A percentile compares a stretch with the other conserved stretches of the same genome.
Conservation (phyloP, 2,888 invertebrate genomes). For the Lasioglossum vierecki region DNA sequence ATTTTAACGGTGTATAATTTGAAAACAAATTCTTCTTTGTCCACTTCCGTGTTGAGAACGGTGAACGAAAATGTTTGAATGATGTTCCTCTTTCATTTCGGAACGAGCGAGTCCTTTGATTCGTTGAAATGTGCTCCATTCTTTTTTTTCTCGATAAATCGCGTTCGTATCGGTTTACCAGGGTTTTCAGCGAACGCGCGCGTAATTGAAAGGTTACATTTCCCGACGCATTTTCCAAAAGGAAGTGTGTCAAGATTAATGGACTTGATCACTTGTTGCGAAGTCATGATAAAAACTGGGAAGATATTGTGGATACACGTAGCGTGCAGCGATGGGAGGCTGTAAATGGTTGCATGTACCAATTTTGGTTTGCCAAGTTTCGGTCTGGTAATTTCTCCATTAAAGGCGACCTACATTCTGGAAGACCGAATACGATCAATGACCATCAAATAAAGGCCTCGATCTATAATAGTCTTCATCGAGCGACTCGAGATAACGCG, state of each 20-base stretch:
- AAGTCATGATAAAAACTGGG: neutral
- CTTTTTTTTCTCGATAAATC: neutral
- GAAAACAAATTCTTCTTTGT: neutral
- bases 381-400: neutral
- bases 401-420: constrained; percentile 5
- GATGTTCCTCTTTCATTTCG: neutral
- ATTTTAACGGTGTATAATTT: neutral
- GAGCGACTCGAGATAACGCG: neutral
- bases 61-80: neutral
- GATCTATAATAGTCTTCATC: neutral
- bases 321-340: neutral
- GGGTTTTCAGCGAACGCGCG: neutral
- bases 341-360: neutral
- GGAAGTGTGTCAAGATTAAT: neutral
- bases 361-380: constrained; percentile 6
- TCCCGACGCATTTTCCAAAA: neutral
- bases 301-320: neutral
- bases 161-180: neutral
- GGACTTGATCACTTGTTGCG: neutral
- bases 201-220: neutral
- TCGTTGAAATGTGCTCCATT: neutral
- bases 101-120: neutral
- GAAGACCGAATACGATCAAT: neutral
- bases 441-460: neutral
- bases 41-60: neutral